Percentiles rank a stretch among this genome's conserved stretches.
These are phyloP conservation scores for Botia kubotai DNA, from an alignment of 2,797 vertebrate genomes.

Conservation along the genomic window DNA sequence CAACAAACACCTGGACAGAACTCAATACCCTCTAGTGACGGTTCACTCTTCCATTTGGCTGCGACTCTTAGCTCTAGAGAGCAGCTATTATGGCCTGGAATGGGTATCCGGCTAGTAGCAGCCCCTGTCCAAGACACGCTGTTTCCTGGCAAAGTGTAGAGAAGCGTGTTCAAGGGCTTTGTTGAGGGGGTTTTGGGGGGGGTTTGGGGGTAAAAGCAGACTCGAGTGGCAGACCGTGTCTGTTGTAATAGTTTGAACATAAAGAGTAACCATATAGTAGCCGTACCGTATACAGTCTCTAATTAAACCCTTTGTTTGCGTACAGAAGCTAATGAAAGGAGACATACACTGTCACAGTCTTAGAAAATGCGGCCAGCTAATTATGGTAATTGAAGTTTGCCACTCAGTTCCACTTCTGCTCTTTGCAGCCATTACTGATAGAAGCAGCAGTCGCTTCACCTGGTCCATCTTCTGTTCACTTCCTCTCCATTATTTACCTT, in stretches of 20 bases:
- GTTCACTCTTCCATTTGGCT: conserved; percentile 60
- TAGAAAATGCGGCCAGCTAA: conserved; percentile 78
- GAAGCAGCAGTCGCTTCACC: conserved; percentile 44
- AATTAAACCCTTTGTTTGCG: conserved; percentile 70
- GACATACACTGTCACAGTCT: conserved; percentile 80
- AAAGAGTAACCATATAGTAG: conserved; percentile 32
- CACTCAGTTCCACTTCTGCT: conserved; percentile 53
- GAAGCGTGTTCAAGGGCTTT: conserved; percentile 65
- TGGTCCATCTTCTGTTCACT: conserved; percentile 42
- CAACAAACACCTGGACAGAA: conserved; percentile 62
- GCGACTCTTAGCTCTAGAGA: conserved; percentile 54
- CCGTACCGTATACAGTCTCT: conserved; percentile 34
- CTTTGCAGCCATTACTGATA: conserved; percentile 63
- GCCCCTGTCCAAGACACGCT: conserved; percentile 66
- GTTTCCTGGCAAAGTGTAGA: conserved; percentile 75
- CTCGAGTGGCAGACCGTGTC: conserved; percentile 70
- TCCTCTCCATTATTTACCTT: background rate
- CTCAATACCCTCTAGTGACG: conserved; percentile 49
- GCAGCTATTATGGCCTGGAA: conserved; percentile 65
- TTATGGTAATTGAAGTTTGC: conserved; percentile 79
- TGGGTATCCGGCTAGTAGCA: conserved; percentile 57
- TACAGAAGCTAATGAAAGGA: conserved; percentile 80
- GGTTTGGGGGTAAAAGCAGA: conserved; percentile 69
- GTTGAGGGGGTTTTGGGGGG: no score
- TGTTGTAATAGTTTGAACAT: conserved; percentile 60